Percentiles rank a stretch among this genome's conserved stretches.
Conservation (phyloP, 2,797 vertebrate species). For the Poecilia velifera region DNA sequence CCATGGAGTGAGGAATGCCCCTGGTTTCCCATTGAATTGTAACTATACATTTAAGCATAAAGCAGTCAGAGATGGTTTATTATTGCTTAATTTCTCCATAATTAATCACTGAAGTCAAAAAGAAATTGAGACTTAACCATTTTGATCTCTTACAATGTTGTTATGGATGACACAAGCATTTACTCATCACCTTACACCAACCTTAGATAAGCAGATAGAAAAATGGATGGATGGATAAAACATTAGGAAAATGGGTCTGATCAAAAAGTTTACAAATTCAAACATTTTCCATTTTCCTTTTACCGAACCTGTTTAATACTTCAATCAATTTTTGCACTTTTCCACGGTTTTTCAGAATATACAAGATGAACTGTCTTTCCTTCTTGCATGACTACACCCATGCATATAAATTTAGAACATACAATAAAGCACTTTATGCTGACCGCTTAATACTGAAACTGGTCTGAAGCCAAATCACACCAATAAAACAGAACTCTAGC, state of each 20-base stretch:
- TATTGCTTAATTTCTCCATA: no score
- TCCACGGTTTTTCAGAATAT: neutral
- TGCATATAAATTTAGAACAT: neutral
- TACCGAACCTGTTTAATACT: neutral
- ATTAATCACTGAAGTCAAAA: no score
- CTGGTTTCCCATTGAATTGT: neutral
- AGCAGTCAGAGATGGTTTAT: no score
- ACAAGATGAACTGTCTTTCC: neutral
- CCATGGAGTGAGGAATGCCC: neutral
- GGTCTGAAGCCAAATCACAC: slow-evolving; percentile 6
- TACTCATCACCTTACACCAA: neutral
- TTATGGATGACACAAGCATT: neutral
- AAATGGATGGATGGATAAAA: neutral
- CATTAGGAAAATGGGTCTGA: neutral
- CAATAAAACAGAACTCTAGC: slow-evolving; percentile 1
- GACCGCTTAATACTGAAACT: neutral
- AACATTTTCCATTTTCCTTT: neutral
- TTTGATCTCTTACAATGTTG: no score
- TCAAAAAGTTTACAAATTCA: neutral
- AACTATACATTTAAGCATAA: no score
- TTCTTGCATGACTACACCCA: neutral
- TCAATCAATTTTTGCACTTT: neutral
- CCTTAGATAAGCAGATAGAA: neutral
- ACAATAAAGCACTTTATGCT: neutral
- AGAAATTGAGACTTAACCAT: no score